Conservation (phyloP, 2,888 invertebrate species). For the Lamproptera curius region DNA sequence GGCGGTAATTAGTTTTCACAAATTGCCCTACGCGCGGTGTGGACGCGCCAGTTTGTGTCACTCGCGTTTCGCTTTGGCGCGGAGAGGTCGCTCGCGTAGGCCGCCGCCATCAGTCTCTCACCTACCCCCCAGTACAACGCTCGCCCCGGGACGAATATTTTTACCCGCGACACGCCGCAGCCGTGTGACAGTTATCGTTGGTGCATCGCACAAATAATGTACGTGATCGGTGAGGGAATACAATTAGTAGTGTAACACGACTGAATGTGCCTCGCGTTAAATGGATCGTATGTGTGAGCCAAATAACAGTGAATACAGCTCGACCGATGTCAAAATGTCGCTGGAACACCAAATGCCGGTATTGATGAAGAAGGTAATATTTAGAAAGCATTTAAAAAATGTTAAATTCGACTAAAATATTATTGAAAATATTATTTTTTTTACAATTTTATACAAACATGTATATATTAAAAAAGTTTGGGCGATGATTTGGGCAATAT, state of each 20-base stretch:
- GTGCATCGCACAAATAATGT: slow-evolving; percentile 45
- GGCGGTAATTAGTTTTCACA: slow-evolving; percentile 48
- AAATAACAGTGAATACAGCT: slow-evolving; percentile 43
- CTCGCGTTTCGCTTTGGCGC: slow-evolving; percentile 32
- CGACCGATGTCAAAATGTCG: slow-evolving; percentile 63
- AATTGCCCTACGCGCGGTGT: slow-evolving; percentile 45
- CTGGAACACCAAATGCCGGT: slow-evolving; percentile 66
- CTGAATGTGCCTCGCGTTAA: slow-evolving; percentile 30
- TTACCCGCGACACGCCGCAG: slow-evolving; percentile 33
- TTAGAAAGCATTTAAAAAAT: too few relatives aligned
- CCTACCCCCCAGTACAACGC: slow-evolving; percentile 40
- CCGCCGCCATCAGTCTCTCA: slow-evolving; percentile 20
- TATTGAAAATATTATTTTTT: too few relatives aligned
- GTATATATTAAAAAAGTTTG: too few relatives aligned
- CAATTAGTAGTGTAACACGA: slow-evolving; percentile 35
- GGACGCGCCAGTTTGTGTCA: slow-evolving; percentile 22
- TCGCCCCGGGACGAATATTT: slow-evolving; percentile 20
- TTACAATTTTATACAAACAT: too few relatives aligned
- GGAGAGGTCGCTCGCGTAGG: slow-evolving; percentile 30
- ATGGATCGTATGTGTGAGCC: slow-evolving; percentile 43
- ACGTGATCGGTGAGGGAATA: slow-evolving; percentile 34
- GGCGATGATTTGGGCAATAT: too few relatives aligned
- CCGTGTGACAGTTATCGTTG: slow-evolving; percentile 54
- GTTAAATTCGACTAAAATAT: too few relatives aligned
- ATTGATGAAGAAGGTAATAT: slow-evolving; percentile 63